Evolutionary conservation across 2,888 invertebrate species (phyloP), one percentile per base, ranked within the genome.

Genomic region (Cabera pusaria): DNA sequence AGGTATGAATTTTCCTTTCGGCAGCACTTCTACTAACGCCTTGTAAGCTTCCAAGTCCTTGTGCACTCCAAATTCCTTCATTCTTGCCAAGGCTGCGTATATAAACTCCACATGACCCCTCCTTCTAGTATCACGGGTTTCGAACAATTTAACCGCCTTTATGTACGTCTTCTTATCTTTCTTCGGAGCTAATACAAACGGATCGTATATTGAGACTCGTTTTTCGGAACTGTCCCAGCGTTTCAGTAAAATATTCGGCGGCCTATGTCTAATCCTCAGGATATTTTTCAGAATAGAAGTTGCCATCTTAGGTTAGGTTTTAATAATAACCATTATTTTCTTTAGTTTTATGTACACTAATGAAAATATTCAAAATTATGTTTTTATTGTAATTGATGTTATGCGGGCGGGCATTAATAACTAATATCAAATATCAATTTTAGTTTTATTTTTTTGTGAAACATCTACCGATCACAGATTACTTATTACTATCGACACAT

Each of bases 61-160:
- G 34, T 97, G 92, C 0, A 98, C 97, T 0, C 95, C 96, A 78
- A 95, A 98, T 37, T 94, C 94, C 52, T 96, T 92, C 96, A 99
- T 96, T 64, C 95, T 92, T 35, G 93, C 93, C 45, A 99, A 76
- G 0, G 98, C 98, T 0, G 96, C 93, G 69, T 96, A 94, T 56
- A 99, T 97, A 78, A 99, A 99, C 64, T 98, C 97, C 0, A 97
- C 96, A 73, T 98, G 97, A 22, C 97, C 97, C 41, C 95, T 90
- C 45, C 95, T 90, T 59, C 93, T 91, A 0, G 90, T 90, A 54
- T 93, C 93, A 21, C 91, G 90, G 12, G 90, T 90, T 56, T 93
- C 90, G 65, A 95, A 98, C 44, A 94, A 91, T 54, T 93, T 92
- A 32, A 97, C 86, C 76, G 94, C 93, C 43, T 93, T 91, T 27